These are phyloP conservation scores for Hiodon alosoides DNA, from an alignment of 2,113 vertebrate genomes.

Conservation along the genomic window DNA sequence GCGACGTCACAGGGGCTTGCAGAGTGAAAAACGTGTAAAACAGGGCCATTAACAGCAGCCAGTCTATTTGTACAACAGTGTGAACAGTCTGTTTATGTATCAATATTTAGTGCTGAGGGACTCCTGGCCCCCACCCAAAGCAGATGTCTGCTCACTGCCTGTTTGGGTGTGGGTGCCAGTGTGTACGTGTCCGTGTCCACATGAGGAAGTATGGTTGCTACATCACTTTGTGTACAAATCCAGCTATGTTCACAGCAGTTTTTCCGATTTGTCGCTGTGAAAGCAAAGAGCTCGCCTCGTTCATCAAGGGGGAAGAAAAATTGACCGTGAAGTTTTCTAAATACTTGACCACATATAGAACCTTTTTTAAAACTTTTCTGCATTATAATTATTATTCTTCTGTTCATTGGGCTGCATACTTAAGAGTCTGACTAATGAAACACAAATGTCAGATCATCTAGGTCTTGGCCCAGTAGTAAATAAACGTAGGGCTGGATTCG, in stretches of 20 bases:
- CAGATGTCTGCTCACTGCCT: conserved; percentile 39
- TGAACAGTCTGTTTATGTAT: conserved; percentile 20
- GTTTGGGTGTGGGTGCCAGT: conserved; percentile 16
- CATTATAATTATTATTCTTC: conserved; percentile 47
- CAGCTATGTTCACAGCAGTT: conserved; percentile 21
- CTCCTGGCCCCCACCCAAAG: conserved; percentile 35
- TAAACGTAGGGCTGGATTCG: conserved; percentile 12
- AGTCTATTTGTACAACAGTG: conserved; percentile 10
- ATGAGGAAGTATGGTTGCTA: too few relatives aligned
- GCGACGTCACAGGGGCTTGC: too few relatives aligned
- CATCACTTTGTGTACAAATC: conserved; percentile 22
- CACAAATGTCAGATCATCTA: conserved; percentile 50
- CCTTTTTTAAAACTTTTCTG: conserved; percentile 37
- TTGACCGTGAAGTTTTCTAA: conserved; percentile 25
- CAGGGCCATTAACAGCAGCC: too few relatives aligned
- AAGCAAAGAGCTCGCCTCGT: too few relatives aligned
- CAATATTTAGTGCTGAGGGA: conserved; percentile 9
- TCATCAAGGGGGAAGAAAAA: neutral
- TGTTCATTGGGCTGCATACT: conserved; percentile 38
- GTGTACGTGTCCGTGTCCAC: neutral
- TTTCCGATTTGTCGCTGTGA: too few relatives aligned
- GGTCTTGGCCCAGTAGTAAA: conserved; percentile 36
- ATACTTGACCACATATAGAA: conserved; percentile 49
- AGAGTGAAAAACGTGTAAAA: too few relatives aligned
- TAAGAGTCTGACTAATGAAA: conserved; percentile 51